Conservation (phyloP, 2,888 invertebrate species). For the Bedellia somnulentella region DNA sequence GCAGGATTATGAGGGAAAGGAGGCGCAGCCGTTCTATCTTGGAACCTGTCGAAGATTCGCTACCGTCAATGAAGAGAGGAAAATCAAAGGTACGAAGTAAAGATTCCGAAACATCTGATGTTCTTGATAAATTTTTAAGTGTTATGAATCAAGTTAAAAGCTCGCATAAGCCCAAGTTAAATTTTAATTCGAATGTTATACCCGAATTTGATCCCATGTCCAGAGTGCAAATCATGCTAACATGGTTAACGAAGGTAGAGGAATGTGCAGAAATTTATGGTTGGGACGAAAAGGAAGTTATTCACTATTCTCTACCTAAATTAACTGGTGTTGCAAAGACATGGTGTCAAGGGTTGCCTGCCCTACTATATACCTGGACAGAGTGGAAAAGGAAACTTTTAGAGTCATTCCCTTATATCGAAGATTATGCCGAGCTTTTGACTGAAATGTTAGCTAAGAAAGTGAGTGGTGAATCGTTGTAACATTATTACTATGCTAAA, state of each 20-base stretch:
- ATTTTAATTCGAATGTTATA: conserved; percentile 7
- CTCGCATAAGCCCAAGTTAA: too few relatives aligned
- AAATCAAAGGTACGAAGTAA: too few relatives aligned
- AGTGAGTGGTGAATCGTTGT: conserved; percentile 9
- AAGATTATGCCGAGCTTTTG: conserved; percentile 9
- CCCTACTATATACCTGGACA: conserved; percentile 7
- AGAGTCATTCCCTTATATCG: conserved; percentile 6
- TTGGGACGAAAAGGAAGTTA: conserved; percentile 5
- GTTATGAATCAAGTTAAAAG: too few relatives aligned
- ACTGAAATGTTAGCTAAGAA: conserved; percentile 10
- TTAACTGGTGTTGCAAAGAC: conserved; percentile 5
- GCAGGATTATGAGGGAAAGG: too few relatives aligned
- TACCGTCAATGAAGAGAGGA: too few relatives aligned
- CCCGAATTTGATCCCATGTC: conserved; percentile 9
- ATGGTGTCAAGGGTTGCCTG: conserved; percentile 10
- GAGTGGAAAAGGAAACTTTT: conserved; percentile 7
- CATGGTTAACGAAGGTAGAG: conserved; percentile 9
- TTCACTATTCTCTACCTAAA: conserved; percentile 8
- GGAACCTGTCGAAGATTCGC: too few relatives aligned
- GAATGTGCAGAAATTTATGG: conserved; percentile 6
- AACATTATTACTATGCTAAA: conserved; percentile 10
- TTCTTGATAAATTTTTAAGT: too few relatives aligned
- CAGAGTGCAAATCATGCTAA: conserved; percentile 7
- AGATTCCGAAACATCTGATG: too few relatives aligned
- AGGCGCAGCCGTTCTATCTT: too few relatives aligned